Percentiles rank a stretch among this genome's conserved stretches.
These are phyloP conservation scores for Ephestia elutella DNA, from an alignment of 1,140 invertebrate species.

Conservation along the genomic window DNA sequence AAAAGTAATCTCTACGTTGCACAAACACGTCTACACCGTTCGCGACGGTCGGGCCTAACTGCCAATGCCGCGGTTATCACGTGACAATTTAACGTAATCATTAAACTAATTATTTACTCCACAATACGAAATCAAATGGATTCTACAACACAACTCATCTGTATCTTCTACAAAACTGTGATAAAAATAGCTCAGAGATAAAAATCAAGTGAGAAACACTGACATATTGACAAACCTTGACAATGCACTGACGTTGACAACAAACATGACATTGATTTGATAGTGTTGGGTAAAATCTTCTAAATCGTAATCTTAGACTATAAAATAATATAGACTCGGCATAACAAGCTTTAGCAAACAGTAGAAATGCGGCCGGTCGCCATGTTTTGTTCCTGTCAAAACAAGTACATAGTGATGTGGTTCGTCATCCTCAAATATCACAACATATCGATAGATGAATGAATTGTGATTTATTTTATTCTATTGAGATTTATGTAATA, in stretches of 20 bases:
- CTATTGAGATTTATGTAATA: no score
- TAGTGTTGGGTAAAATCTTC: slow-evolving; percentile 3
- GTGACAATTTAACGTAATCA: slow-evolving; percentile 18
- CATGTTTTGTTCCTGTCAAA: no score
- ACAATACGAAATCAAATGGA: slow-evolving; percentile 15
- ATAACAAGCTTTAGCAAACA: no score
- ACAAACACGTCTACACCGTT: slow-evolving; percentile 6
- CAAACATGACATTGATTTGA: background rate
- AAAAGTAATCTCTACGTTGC: slow-evolving; percentile 14
- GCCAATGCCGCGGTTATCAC: slow-evolving; percentile 23
- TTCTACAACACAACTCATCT: slow-evolving; percentile 18
- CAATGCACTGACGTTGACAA: background rate
- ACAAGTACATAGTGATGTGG: no score
- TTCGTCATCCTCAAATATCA: no score
- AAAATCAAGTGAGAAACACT: slow-evolving; percentile 22
- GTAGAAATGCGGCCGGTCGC: no score
- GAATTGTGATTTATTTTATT: no score
- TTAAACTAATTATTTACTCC: slow-evolving; percentile 20
- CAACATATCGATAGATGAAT: no score
- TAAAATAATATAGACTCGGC: no score
- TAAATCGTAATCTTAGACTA: no score
- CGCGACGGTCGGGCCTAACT: slow-evolving; percentile 2
- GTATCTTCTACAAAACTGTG: slow-evolving; percentile 7
- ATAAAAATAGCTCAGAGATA: background rate
- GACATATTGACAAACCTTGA: slow-evolving; percentile 10